Evolutionary conservation across 2,888 invertebrate species (phyloP).

Genomic region (Parnassius glacialis): DNA sequence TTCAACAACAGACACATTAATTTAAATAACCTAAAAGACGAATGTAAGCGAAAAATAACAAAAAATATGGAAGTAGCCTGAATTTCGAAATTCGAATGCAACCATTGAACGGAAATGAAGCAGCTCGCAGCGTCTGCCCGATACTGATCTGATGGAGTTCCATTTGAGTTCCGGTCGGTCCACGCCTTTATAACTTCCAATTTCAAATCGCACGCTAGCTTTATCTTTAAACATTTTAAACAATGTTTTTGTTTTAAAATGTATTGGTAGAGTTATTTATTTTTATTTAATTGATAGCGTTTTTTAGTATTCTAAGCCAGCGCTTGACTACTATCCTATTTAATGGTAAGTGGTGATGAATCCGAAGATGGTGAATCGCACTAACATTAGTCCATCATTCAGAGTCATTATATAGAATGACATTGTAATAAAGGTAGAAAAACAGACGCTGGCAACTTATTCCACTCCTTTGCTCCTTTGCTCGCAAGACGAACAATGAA

Average conservation of each 20-base stretch:
- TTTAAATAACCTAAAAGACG: no score
- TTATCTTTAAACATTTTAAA: conserved; percentile 2
- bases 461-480: no score
- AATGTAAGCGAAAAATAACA: background rate
- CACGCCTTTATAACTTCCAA: conserved; percentile 14
- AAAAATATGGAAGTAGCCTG: background rate
- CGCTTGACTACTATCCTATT: no score
- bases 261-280: background rate
- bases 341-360: no score
- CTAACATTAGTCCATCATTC: no score
- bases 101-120: conserved; percentile 16
- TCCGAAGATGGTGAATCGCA: no score
- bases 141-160: conserved; percentile 17
- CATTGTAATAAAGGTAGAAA: no score
- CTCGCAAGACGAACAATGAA: no score
- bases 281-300: background rate
- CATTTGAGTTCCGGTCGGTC: conserved; percentile 14
- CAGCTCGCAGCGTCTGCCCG: conserved; percentile 14
- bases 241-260: conserved; percentile 9
- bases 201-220: background rate
- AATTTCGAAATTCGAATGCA: conserved; percentile 6
- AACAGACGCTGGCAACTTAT: no score
- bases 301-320: no score
- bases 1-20: no score
- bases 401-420: no score